These are phyloP conservation scores for Apostichopus japonicus DNA, from an alignment of 35 echinoderm and acorn worm species.

Conservation along the genomic window DNA sequence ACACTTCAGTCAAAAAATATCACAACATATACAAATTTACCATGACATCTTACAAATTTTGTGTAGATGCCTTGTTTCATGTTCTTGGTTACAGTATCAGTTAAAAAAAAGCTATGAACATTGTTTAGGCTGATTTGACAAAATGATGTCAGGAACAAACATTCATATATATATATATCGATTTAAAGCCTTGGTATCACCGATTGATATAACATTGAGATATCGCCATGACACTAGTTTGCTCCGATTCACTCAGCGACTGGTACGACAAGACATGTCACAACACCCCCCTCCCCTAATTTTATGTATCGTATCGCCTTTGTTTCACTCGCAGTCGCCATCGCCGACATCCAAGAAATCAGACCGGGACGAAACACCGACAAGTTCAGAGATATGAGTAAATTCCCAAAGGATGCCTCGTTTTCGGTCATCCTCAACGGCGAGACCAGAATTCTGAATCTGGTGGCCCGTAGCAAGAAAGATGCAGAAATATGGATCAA, in stretches of 20 bases:
- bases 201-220: neutral
- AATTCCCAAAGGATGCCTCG: constrained; percentile 57
- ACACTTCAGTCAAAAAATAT: too few species aligned
- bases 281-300: neutral
- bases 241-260: too few species aligned
- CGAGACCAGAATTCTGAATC: constrained; percentile 74
- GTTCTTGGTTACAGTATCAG: too few species aligned
- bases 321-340: constrained; percentile 46
- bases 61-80: too few species aligned
- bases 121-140: too few species aligned
- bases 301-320: neutral
- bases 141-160: too few species aligned
- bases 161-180: too few species aligned
- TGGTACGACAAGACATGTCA: neutral
- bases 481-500: constrained; percentile 69
- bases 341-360: constrained; percentile 81
- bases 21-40: too few species aligned
- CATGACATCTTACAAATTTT: too few species aligned
- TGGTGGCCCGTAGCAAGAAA: constrained; percentile 72
- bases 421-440: constrained; percentile 80
- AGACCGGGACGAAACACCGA: constrained; percentile 75
- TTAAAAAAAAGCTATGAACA: too few species aligned
- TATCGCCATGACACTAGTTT: neutral
- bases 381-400: constrained; percentile 71
- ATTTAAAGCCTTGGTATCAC: too few species aligned